Base-by-base conservation (phyloP, 2,797 vertebrate species). In the Hippopotamyrus pictus region DNA sequence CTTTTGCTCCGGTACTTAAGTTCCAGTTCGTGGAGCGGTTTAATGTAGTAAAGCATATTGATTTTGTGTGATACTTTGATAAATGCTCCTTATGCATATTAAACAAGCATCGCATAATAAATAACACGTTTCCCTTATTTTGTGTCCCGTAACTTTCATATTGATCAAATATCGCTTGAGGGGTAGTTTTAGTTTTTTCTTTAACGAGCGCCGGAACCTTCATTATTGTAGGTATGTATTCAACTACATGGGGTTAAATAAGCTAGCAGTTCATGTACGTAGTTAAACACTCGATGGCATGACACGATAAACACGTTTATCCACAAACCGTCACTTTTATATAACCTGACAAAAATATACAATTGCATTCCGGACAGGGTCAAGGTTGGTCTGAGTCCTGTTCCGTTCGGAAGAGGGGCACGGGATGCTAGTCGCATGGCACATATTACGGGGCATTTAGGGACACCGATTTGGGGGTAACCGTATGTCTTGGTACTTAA, bases 241-340 rank as follows among this genome's bases (percentile, higher is more conserved):
- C 33, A 73, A 73, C 69, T 73, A 37, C 11, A 73, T 2, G 69
- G 25, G 29, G 69, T 73, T 73, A 79, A 19, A 79, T 41, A 41
- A 37, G 14, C 5, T 41, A 76, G 29, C 69, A 76, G 44, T 85
- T 86, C 6, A 19, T 86, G n/a, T 53, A 33, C n/a, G 50, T 85
- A 85, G 41, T 85, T 85, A 51, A 25, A 51, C 48, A 53, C 83
- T 53, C 12, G 11, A 51, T 50, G 25, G n/a, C 83, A 48, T 9
- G 25, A 86, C 57, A 88, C 86, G 33, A 44, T 41, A 59, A 87
- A 87, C 54, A 57, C 86, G 54, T 87, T 54, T 57, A 54, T 57
- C 50, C 22, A 59, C 54, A 87, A 37, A 41, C 57, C 51, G 51
- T 50, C 41, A 25, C 44, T 25, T 84, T 84, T 46, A 84, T 84